Evolutionary conservation across 2,888 invertebrate genomes (phyloP).

Genomic region (Clanis bilineata): DNA sequence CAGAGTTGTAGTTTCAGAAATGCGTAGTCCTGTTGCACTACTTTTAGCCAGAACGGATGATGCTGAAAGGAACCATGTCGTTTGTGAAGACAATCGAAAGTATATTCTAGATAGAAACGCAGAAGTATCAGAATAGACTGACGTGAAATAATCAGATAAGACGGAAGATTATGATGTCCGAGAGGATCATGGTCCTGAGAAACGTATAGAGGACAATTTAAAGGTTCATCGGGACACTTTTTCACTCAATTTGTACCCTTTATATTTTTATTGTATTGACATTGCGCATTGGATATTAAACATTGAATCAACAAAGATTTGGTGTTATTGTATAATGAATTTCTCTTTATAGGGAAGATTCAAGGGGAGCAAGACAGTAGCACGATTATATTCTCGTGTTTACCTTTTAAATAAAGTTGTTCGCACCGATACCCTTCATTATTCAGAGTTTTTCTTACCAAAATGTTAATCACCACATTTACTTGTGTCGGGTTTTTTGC

Average conservation of each 20-base stretch:
- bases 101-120: slow-evolving; percentile 43
- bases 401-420: slow-evolving; percentile 71
- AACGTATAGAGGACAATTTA: slow-evolving; percentile 60
- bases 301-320: slow-evolving; percentile 38
- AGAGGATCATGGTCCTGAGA: slow-evolving; percentile 51
- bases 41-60: slow-evolving; percentile 50
- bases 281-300: slow-evolving; percentile 41
- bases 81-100: slow-evolving; percentile 51
- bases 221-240: slow-evolving; percentile 62
- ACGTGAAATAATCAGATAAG: slow-evolving; percentile 47
- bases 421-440: slow-evolving; percentile 66
- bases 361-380: slow-evolving; percentile 57
- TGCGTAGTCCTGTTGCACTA: slow-evolving; percentile 53
- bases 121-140: slow-evolving; percentile 53
- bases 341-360: slow-evolving; percentile 44
- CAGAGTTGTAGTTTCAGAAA: slow-evolving; percentile 69
- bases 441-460: slow-evolving; percentile 56
- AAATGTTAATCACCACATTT: slow-evolving; percentile 70
- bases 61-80: slow-evolving; percentile 47
- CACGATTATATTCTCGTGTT: slow-evolving; percentile 50
- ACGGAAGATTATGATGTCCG: slow-evolving; percentile 50
- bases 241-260: slow-evolving; percentile 63
- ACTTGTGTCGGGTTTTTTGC: slow-evolving; percentile 52
- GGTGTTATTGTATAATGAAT: slow-evolving; percentile 46
- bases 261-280: slow-evolving; percentile 46